Evolutionary conservation across 2,113 vertebrate genomes (phyloP).

Genomic region (Toxotes chatareus): DNA sequence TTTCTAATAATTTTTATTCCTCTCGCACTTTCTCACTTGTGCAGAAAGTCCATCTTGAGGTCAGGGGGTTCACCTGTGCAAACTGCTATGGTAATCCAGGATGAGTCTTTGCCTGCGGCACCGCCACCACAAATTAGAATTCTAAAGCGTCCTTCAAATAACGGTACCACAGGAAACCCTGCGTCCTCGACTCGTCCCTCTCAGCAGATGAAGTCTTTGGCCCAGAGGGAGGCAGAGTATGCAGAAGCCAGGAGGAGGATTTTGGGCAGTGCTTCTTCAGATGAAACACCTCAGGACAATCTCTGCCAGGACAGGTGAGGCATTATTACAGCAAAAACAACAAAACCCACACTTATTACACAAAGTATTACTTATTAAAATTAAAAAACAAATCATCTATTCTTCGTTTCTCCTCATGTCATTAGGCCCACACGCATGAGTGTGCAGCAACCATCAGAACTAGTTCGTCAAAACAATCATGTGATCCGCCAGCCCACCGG

Average conservation of each 20-base stretch:
- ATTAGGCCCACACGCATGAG: conserved; percentile 86
- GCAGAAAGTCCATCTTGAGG: conserved; percentile 84
- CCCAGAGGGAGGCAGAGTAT: conserved; percentile 95
- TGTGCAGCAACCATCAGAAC: conserved; percentile 83
- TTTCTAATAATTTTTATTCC: background rate
- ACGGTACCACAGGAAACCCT: conserved; percentile 87
- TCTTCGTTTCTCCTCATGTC: background rate
- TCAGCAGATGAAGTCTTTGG: conserved; percentile 92
- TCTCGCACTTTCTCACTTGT: conserved; percentile 3
- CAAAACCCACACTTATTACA: background rate
- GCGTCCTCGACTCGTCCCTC: conserved; percentile 85
- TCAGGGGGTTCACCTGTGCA: conserved; percentile 85
- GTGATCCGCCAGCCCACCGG: conserved; percentile 93
- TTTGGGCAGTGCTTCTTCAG: conserved; percentile 93
- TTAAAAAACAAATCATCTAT: background rate
- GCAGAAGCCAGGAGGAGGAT: conserved; percentile 94
- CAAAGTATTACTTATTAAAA: background rate
- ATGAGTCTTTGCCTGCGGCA: conserved; percentile 91
- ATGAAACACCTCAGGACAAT: conserved; percentile 88
- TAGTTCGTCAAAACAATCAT: conserved; percentile 87
- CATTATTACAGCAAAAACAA: background rate
- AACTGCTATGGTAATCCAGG: conserved; percentile 95
- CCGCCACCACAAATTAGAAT: conserved; percentile 96
- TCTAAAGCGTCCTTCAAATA: conserved; percentile 93
- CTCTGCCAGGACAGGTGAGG: conserved; percentile 78